Evolutionary conservation across 2,888 invertebrate genomes (phyloP), one percentile per base, ranked within the genome.

Genomic region (Horisme vitalbata): DNA sequence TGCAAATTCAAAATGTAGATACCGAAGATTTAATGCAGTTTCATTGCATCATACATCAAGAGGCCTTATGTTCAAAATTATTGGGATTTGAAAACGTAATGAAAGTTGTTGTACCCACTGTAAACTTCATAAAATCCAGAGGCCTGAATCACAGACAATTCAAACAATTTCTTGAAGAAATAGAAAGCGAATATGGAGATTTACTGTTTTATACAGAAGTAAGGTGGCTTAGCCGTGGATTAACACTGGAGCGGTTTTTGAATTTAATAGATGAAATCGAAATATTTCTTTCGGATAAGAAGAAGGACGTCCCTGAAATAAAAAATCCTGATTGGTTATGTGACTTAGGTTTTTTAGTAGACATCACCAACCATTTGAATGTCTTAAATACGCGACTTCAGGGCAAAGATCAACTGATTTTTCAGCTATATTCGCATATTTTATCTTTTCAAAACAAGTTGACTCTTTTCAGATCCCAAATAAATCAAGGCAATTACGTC

Each of bases 61-160:
- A 37, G 37, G 33, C 26, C 37, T 31, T 50, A 21, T 41, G 45
- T 50, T 31, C 45, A 11, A 53, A 56, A 47, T 31, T 11, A 33
- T 20, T 48, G 45, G 28, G 30, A 37, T 41, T 36, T 14, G 21
- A 33, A 35, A 30, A 55, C 39, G 51, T 55, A 34, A 55, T 55
- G 54, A 41, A 21, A 21, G 21, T 21, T 4, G 21, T 21, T 7
- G 49, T 55, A 31, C 23, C 35, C 21, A 52, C 49, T 49, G 52
- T 52, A 36, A 55, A 55, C 34, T 49, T 52, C 41, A 55, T 55
- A 35, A 55, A 52, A 51, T 48, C 48, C 23, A 32, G 41, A 26
- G 41, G 41, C 9, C 32, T 32, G 18, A 41, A 32, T 32, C 41
- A 41, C 32, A 41, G 32, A 26, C 41, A 41, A 26, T n/a, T n/a